A percentile compares a stretch with the other conserved stretches of the same genome.
phyloP scores from a whole-genome alignment of 2,888 invertebrate species.

The Pheosia tremula region DNA sequence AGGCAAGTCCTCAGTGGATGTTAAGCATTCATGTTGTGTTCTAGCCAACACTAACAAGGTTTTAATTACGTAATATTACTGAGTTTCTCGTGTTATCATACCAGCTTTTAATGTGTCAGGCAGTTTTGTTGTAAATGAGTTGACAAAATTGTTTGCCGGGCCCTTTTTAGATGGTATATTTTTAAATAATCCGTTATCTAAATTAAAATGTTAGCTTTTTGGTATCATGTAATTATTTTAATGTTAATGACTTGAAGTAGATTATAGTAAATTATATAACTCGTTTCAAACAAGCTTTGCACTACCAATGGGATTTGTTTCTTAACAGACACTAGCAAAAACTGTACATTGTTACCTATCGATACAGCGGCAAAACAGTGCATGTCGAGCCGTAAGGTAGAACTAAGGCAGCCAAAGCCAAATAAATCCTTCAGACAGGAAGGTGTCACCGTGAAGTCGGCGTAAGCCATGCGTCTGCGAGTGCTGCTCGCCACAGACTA shows the following conservation, averaged over 20 bases:
- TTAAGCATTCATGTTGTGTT: conserved; percentile 64
- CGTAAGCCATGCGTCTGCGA: conserved; percentile 51
- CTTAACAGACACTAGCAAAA: too few relatives aligned
- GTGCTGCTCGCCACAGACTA: conserved; percentile 45
- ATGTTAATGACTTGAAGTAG: too few relatives aligned
- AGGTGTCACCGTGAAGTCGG: conserved; percentile 47
- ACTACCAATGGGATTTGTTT: not conserved
- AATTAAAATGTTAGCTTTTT: not conserved
- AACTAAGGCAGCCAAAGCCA: conserved; percentile 52
- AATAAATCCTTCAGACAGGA: conserved; percentile 60
- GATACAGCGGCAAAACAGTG: conserved; percentile 31
- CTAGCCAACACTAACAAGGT: conserved; percentile 65
- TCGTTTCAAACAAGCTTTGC: too few relatives aligned
- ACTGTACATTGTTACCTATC: conserved; percentile 6
- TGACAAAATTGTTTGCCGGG: conserved; percentile 26
- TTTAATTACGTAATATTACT: conserved; percentile 66
- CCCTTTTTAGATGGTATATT: conserved; percentile 18
- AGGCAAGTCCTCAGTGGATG: conserved; percentile 61
- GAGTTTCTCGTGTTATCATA: conserved; percentile 51
- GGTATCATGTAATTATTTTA: not conserved
- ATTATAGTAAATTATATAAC: not conserved
- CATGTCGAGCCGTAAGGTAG: conserved; percentile 42
- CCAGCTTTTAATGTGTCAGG: conserved; percentile 58
- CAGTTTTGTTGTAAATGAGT: conserved; percentile 45
- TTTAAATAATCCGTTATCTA: not conserved